These are phyloP conservation scores for Pocillopora meandrina DNA, from an alignment of 92 coral and sea anemone species.

Conservation along the genomic window DNA sequence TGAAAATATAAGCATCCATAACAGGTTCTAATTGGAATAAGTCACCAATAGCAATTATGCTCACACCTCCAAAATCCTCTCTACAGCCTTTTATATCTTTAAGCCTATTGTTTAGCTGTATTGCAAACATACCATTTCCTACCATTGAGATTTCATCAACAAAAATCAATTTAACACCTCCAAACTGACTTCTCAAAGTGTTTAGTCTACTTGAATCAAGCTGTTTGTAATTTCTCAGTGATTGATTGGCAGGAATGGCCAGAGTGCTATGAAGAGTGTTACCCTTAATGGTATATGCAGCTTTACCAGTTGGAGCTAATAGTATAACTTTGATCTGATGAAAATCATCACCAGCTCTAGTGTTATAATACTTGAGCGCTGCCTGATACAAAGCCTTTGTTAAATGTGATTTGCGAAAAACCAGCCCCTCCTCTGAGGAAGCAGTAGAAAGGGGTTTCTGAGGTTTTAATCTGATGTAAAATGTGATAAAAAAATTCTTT, in stretches of 20 bases:
- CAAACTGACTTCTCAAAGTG: conserved; percentile 46
- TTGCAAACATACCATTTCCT: conserved; percentile 9
- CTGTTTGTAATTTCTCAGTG: conserved; percentile 38
- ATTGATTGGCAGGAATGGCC: conserved; percentile 57
- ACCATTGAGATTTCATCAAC: no score
- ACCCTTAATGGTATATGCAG: neutral
- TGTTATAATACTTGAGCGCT: conserved; percentile 10
- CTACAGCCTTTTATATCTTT: conserved; percentile 34
- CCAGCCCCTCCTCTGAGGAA: conserved; percentile 30
- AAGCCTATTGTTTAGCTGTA: conserved; percentile 52
- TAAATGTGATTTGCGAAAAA: conserved; percentile 53
- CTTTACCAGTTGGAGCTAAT: conserved; percentile 48
- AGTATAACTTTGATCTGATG: conserved; percentile 38
- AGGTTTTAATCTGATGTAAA: conserved; percentile 46
- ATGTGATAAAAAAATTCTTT: conserved; percentile 24
- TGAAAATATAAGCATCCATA: conserved; percentile 61
- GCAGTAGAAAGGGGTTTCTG: conserved; percentile 44
- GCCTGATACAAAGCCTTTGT: conserved; percentile 66
- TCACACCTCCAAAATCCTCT: neutral
- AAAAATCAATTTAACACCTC: conserved; percentile 29
- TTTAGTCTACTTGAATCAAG: conserved; percentile 49
- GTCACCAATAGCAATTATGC: conserved; percentile 58
- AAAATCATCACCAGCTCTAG: conserved; percentile 43
- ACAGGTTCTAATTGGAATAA: conserved; percentile 44
- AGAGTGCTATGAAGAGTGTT: conserved; percentile 45